Evolutionary conservation across 2,888 invertebrate species (phyloP), one percentile per base, ranked within the genome.

Genomic region (Apocheima hispidaria): DNA sequence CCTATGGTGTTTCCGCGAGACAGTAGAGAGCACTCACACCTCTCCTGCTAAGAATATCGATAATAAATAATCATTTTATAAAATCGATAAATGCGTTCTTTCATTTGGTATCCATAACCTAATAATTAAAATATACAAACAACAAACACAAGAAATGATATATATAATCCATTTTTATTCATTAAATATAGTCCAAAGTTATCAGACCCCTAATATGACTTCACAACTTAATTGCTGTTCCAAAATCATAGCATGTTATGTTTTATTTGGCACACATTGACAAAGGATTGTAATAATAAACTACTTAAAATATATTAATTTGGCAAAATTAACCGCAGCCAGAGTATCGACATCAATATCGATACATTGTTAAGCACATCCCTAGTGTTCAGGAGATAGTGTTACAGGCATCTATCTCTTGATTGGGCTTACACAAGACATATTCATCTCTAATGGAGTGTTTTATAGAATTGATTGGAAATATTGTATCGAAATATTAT

Each of bases 381-480:
- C n/a, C 65, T 68, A 63, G 35, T 44, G 52, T 46, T 49, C 55
- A 46, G 53, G 43, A 62, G 66, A 70, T 70, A 68, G 61, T 65
- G 50, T 70, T 70, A 55, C 67, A 54, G 44, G 38, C 65, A 68
- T 70, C 64, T 60, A 70, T 70, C 68, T 63, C 51, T 52, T 26
- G 46, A 48, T 56, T 44, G 52, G 16, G 38, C 30, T 48, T 56
- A 62, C 51, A 60, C 41, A 16, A n/a, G 18, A 43, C 50, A 52
- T 40, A 51, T 38, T 51, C n/a, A 51, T 51, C 51, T 23, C 44
- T 65, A 63, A 60, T 64, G 56, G 64, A 63, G 52, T 33, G 46
- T 53, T 60, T 58, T 58, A 48, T 18, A 53, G 36, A 16, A 30
- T 12, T 40, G 43, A 54, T 53, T 54, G 21, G 35, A 30, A 18